Evolutionary conservation across 2,113 vertebrate genomes (phyloP).

Genomic region (Ascaphus truei): DNA sequence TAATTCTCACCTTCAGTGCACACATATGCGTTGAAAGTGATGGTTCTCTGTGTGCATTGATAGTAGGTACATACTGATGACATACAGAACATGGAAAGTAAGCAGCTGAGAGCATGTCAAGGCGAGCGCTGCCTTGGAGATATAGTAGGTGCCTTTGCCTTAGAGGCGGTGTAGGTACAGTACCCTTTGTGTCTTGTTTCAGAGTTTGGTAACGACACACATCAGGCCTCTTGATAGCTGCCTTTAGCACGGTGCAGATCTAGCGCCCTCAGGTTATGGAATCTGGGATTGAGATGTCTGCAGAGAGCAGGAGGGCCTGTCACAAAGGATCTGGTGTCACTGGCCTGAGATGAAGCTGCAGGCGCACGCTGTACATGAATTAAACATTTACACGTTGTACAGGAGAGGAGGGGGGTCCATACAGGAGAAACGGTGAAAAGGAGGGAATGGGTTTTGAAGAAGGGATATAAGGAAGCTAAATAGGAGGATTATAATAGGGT

Average conservation of each 20-base stretch:
- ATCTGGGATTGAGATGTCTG: constrained; percentile 24
- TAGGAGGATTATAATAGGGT: no score
- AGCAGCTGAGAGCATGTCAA: no score
- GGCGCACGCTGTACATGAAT: constrained; percentile 29
- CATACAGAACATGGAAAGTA: no score
- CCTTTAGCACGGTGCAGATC: neutral
- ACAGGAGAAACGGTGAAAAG: neutral
- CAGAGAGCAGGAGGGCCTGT: constrained; percentile 36
- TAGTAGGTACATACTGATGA: no score
- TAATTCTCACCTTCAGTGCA: no score
- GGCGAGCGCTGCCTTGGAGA: no score
- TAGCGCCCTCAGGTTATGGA: neutral
- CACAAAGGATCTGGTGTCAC: constrained; percentile 36
- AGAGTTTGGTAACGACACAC: neutral
- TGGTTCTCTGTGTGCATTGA: no score
- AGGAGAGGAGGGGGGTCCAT: constrained; percentile 1
- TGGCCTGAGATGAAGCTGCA: constrained; percentile 27
- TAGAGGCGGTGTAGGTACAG: no score
- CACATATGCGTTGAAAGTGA: no score
- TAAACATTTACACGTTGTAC: constrained; percentile 34
- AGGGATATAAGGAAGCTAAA: no score
- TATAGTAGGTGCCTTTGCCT: no score
- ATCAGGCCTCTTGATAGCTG: constrained; percentile 3
- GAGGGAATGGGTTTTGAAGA: no score
- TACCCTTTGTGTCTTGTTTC: neutral